Evolutionary conservation across 2,113 vertebrate species (phyloP).

Genomic region (Hippolais icterina): DNA sequence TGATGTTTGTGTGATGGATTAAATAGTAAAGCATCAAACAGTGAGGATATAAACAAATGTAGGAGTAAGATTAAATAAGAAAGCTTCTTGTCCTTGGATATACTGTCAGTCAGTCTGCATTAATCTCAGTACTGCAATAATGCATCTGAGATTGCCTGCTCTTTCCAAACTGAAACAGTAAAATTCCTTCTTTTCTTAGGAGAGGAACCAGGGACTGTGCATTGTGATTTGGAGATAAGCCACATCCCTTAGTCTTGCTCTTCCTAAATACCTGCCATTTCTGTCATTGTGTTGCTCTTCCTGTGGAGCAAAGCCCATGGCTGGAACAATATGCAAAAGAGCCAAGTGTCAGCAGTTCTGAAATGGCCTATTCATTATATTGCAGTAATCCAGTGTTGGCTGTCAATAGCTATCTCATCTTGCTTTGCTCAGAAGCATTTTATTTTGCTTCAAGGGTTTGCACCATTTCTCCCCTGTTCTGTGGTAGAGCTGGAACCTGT

Average conservation of each 20-base stretch:
- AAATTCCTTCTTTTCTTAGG: background rate
- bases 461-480: background rate
- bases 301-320: background rate
- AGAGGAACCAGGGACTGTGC: background rate
- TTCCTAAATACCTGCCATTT: background rate
- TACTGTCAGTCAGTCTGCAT: background rate
- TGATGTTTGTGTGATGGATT: background rate
- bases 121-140: background rate
- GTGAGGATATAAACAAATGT: background rate
- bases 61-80: background rate
- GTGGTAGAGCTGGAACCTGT: background rate
- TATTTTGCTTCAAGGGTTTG: background rate
- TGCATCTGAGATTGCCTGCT: background rate
- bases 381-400: accelerated
- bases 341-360: background rate
- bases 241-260: background rate
- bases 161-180: background rate
- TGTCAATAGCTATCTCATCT: background rate
- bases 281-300: background rate
- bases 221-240: background rate
- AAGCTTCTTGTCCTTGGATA: background rate
- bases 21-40: background rate
- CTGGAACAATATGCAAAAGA: background rate
- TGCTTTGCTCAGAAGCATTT: background rate
- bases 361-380: background rate